These are phyloP conservation scores for Brachylomia viminalis DNA, from an alignment of 2,888 invertebrate genomes.

Conservation along the genomic window DNA sequence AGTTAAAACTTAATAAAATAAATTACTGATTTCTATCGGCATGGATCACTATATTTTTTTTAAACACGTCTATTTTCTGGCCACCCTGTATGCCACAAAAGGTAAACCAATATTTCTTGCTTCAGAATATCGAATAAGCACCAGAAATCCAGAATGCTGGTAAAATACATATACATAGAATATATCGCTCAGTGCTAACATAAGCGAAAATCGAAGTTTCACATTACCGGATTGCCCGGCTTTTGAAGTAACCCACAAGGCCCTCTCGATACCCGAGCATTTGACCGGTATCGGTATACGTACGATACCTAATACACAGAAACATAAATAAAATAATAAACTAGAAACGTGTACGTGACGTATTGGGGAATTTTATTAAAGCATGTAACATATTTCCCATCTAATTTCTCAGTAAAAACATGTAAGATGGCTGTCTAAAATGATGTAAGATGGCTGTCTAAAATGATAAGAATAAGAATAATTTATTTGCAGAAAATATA, in stretches of 20 bases:
- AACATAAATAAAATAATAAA: constrained; percentile 23
- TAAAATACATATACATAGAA: constrained; percentile 26
- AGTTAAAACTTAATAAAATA: neutral
- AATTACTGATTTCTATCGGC: neutral
- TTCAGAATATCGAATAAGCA: constrained; percentile 36
- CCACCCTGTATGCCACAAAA: neutral
- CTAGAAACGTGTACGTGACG: constrained; percentile 22
- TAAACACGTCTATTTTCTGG: neutral
- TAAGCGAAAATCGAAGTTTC: constrained; percentile 59
- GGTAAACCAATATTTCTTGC: constrained; percentile 3
- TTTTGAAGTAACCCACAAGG: constrained; percentile 11
- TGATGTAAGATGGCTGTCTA: neutral
- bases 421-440: neutral
- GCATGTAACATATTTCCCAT: constrained; percentile 8
- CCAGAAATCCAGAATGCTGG: constrained; percentile 8
- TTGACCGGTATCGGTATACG: constrained; percentile 14
- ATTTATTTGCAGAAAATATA: too few species aligned
- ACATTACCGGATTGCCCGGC: constrained; percentile 34
- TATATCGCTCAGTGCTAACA: constrained; percentile 24
- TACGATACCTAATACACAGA: constrained; percentile 2
- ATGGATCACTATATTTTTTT: too few species aligned
- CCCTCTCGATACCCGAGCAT: constrained; percentile 15
- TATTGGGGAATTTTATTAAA: constrained; percentile 16
- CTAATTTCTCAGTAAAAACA: neutral
- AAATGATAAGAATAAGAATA: too few species aligned